phyloP scores from a whole-genome alignment of 2,888 invertebrate species.

The Melangyna quadrimaculata region DNA sequence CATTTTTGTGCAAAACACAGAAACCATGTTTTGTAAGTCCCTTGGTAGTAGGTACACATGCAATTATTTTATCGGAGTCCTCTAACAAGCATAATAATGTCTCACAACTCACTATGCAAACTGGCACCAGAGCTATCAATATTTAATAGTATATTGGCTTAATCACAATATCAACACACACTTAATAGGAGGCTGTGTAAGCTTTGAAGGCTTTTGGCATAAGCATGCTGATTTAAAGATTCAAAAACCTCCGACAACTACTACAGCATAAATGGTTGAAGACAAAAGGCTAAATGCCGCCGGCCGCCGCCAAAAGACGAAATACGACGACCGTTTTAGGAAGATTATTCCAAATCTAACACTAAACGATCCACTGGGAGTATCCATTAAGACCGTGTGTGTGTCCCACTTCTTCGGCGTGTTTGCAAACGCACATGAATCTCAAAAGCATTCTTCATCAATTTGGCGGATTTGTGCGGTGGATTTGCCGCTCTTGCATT shows the following conservation, averaged over 20 bases:
- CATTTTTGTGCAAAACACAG: background rate
- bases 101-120: background rate
- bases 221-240: conserved; percentile 26
- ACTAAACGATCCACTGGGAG: conserved; percentile 67
- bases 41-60: conserved; percentile 5
- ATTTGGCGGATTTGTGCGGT: conserved; percentile 1
- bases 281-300: conserved; percentile 55
- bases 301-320: background rate
- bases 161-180: background rate
- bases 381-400: conserved; percentile 58
- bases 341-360: conserved; percentile 68
- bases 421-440: conserved; percentile 54
- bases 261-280: conserved; percentile 31
- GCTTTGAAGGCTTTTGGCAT: background rate
- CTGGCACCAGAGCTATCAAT: conserved; percentile 9
- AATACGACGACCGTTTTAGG: conserved; percentile 45
- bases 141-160: background rate
- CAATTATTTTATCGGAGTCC: conserved; percentile 12
- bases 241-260: conserved; percentile 12
- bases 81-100: background rate
- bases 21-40: conserved; percentile 1
- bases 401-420: conserved; percentile 45
- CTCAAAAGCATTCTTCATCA: conserved; percentile 35
- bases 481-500: conserved; percentile 26
- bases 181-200: background rate